phyloP scores from a whole-genome alignment of 2,113 vertebrate genomes.

The Coryphaenoides rupestris region DNA sequence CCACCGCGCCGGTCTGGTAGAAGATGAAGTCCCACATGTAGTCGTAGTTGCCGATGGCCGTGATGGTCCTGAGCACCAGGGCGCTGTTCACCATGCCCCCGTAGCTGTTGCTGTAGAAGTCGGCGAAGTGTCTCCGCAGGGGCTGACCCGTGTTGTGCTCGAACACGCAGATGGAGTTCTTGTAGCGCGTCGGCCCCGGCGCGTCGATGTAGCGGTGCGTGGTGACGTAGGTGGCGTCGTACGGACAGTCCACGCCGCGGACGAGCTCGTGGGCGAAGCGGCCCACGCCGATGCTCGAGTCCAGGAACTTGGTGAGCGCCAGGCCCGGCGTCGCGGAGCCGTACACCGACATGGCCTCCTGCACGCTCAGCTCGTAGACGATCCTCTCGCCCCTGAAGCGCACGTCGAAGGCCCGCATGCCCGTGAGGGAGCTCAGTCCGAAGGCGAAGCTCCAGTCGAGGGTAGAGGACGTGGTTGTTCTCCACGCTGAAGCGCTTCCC shows the following conservation, averaged over 20 bases:
- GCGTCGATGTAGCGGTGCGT: slow-evolving; percentile 70
- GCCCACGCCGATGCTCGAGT: slow-evolving; percentile 83
- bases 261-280: slow-evolving; percentile 77
- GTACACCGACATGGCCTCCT: slow-evolving; percentile 85
- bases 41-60: slow-evolving; percentile 80
- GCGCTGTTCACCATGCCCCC: slow-evolving; percentile 83
- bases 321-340: slow-evolving; percentile 79
- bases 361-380: slow-evolving; percentile 82
- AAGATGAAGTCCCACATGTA: slow-evolving; percentile 89
- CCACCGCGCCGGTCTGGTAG: slow-evolving; percentile 82
- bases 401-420: slow-evolving; percentile 82
- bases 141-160: slow-evolving; percentile 83
- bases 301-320: slow-evolving; percentile 82
- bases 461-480: slow-evolving; percentile 76
- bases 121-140: slow-evolving; percentile 81
- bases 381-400: slow-evolving; percentile 77
- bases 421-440: slow-evolving; percentile 76
- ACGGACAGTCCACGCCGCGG: slow-evolving; percentile 83
- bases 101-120: slow-evolving; percentile 72
- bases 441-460: slow-evolving; percentile 85
- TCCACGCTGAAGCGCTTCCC: slow-evolving; percentile 75
- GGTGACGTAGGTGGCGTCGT: slow-evolving; percentile 73
- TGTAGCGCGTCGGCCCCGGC: slow-evolving; percentile 40
- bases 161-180: slow-evolving; percentile 84
- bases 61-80: slow-evolving; percentile 79